Percentiles rank a stretch among this genome's conserved stretches.
These are phyloP conservation scores for Camelus bactrianus DNA, from an alignment of 2,113 vertebrate species.

Conservation along the genomic window DNA sequence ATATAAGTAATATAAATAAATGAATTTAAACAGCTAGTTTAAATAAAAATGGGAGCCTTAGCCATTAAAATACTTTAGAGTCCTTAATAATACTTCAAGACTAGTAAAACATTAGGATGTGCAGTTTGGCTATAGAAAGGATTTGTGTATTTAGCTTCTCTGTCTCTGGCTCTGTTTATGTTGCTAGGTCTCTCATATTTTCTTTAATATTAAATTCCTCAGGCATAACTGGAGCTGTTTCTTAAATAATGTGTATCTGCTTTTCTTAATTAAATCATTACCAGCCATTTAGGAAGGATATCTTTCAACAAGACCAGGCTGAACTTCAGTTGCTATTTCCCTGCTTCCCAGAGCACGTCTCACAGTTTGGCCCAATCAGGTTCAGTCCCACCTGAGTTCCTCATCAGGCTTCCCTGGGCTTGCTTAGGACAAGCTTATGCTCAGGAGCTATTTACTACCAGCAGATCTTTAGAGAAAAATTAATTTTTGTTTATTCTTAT, in stretches of 20 bases:
- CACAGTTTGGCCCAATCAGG: background rate
- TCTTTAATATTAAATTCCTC: slow-evolving; percentile 47
- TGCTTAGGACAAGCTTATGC: background rate
- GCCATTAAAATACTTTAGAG: slow-evolving; percentile 7
- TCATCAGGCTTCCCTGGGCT: background rate
- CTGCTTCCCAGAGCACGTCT: background rate
- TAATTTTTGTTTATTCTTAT: background rate
- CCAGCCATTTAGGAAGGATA: background rate
- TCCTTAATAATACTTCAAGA: background rate
- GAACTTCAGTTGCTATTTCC: background rate
- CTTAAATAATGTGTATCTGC: slow-evolving; percentile 31
- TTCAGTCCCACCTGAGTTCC: background rate
- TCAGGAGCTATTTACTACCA: background rate
- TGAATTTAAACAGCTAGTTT: background rate
- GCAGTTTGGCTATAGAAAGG: background rate
- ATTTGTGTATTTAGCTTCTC: slow-evolving; percentile 21
- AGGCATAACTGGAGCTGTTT: background rate
- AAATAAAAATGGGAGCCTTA: background rate
- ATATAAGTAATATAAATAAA: slow-evolving; percentile 44
- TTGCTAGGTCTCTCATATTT: slow-evolving; percentile 12
- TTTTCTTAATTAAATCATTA: slow-evolving; percentile 56
- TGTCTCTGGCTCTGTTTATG: slow-evolving; percentile 35
- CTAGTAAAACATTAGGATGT: slow-evolving; percentile 17
- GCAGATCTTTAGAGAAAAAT: background rate
- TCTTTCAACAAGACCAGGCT: background rate